Evolutionary conservation across 2,888 invertebrate species (phyloP).

Genomic region (Ornithoptera priamus): DNA sequence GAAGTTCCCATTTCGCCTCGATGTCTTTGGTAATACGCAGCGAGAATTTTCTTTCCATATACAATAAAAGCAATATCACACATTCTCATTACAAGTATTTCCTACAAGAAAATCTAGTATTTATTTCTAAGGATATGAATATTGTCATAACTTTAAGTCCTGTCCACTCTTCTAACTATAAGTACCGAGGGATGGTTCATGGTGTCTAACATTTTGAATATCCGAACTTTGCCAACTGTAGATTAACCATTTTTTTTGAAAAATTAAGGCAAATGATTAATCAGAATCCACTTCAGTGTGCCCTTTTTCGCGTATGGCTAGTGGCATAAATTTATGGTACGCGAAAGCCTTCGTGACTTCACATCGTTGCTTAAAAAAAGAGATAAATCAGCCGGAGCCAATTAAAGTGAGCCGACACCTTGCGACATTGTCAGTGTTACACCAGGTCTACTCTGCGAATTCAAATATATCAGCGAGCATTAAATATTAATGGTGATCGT

Average conservation of each 20-base stretch:
- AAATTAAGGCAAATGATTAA: too few species aligned
- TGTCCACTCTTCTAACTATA: too few species aligned
- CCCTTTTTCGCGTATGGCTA: too few species aligned
- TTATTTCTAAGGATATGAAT: too few species aligned
- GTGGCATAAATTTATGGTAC: too few species aligned
- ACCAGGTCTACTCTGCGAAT: constrained; percentile 35
- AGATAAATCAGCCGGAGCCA: constrained; percentile 39
- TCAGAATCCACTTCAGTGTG: too few species aligned
- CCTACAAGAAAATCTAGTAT: neutral
- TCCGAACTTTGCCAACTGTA: too few species aligned
- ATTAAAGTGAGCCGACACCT: constrained; percentile 41
- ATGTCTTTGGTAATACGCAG: constrained; percentile 2
- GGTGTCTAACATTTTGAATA: too few species aligned
- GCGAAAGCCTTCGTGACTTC: too few species aligned
- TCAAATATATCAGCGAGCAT: constrained; percentile 44
- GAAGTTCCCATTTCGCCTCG: neutral
- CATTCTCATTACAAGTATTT: neutral
- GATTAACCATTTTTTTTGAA: too few species aligned
- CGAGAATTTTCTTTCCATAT: neutral
- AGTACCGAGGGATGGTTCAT: too few species aligned
- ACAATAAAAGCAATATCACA: neutral
- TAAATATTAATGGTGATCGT: constrained; percentile 60
- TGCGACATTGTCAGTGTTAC: constrained; percentile 33
- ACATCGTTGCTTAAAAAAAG: constrained; percentile 14
- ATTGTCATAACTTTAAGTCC: too few species aligned